Percentiles rank a stretch among this genome's conserved stretches.
Evolutionary conservation across 2,113 vertebrate species (phyloP).

Genomic region (Antechinus flavipes): DNA sequence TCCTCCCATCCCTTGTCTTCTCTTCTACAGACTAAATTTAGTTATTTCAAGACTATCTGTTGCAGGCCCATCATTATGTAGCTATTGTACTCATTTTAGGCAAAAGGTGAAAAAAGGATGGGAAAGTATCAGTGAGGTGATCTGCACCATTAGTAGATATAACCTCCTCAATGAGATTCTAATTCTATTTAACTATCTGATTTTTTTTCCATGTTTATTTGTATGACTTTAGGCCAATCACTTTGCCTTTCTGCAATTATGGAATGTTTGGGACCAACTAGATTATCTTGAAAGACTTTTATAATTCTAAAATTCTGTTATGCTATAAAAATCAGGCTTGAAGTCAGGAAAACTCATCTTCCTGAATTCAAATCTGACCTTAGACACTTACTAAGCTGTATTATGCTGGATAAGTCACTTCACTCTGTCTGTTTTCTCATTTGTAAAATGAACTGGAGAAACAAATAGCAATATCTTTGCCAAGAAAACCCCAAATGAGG

Average conservation of each 20-base stretch:
- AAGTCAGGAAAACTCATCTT: neutral
- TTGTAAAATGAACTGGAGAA: neutral
- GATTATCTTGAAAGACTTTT: neutral
- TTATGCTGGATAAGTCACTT: neutral
- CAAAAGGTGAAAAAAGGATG: too few relatives aligned
- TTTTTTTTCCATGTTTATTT: neutral
- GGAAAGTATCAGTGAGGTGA: too few relatives aligned
- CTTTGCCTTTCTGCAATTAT: neutral
- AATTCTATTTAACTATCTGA: neutral
- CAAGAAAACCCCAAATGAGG: neutral
- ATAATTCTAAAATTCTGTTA: neutral
- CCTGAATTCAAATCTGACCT: neutral
- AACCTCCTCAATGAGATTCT: neutral
- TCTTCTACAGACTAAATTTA: too few relatives aligned
- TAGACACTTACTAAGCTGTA: neutral
- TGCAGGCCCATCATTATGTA: neutral
- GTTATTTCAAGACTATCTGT: too few relatives aligned
- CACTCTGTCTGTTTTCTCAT: neutral
- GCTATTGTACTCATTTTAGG: neutral
- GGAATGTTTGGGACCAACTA: neutral
- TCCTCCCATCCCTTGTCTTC: too few relatives aligned
- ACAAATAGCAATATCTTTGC: neutral
- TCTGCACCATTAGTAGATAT: neutral
- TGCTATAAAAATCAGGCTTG: neutral
- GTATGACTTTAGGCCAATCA: neutral